Percentiles rank a stretch among this genome's conserved stretches.
phyloP scores from a whole-genome alignment of 2,888 invertebrate genomes.

The Drosophila meridionalis region DNA sequence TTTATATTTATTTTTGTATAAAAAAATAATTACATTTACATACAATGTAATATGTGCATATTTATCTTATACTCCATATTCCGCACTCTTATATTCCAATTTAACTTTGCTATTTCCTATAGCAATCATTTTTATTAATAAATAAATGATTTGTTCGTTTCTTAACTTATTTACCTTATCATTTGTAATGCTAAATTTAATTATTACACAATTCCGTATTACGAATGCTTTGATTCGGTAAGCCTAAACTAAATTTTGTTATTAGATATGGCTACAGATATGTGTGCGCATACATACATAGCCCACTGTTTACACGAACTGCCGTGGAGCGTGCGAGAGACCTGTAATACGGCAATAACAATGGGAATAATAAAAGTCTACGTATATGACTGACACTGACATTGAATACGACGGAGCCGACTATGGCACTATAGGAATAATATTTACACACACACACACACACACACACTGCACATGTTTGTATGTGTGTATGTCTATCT shows the following conservation, averaged over 20 bases:
- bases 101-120: no score
- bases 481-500: not conserved
- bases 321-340: slow-evolving; percentile 9
- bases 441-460: slow-evolving; percentile 1
- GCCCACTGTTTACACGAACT: slow-evolving; percentile 11
- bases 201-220: slow-evolving; percentile 5
- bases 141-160: not conserved
- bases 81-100: not conserved
- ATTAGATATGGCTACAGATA: slow-evolving; percentile 2
- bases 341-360: slow-evolving; percentile 30
- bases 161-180: not conserved
- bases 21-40: not conserved
- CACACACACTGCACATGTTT: not conserved
- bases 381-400: slow-evolving; percentile 45
- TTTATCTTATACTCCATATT: not conserved
- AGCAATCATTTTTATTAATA: slow-evolving; percentile 1
- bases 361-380: slow-evolving; percentile 31
- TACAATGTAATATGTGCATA: no score
- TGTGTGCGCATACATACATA: not conserved
- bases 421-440: not conserved
- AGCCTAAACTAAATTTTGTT: not conserved
- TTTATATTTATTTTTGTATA: not conserved
- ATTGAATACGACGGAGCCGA: slow-evolving; percentile 31
- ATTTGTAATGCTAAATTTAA: slow-evolving; percentile 7
- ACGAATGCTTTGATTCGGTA: slow-evolving; percentile 1